Base-by-base conservation (phyloP, 2,113 vertebrate species). In the Tursiops truncatus region DNA sequence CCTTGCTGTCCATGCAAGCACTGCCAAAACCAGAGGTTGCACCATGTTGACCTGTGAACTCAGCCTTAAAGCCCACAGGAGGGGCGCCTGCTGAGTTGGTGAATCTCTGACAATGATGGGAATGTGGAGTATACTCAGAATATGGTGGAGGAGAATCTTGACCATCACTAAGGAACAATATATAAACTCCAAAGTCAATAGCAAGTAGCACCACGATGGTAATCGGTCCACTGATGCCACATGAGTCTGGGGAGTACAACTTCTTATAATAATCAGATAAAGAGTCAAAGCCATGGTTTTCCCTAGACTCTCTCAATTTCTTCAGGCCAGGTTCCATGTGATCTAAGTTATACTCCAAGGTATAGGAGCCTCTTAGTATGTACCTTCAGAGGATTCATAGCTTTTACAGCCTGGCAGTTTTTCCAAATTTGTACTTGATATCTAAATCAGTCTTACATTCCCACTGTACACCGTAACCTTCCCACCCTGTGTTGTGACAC, bases 381-480 rank as follows among this genome's bases (percentile, higher is more conserved):
- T 99, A 99, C 36, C 99, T 92, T 99, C 98, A 0, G 99, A 99
- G 71, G 99, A 99, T 86, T 98, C 99, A 1, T 99, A 99, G 65
- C 99, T 99, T 97, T 99, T 99, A 91, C 99, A 99, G 98, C 98
- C 99, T 89, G 99, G 99, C 98, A 0, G 99, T 97, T 79, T 89
- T 98, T 67, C 99, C 99, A 97, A 99, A 99, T 41, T 98, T 98
- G 96, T 99, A 99, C 0, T 96, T 36, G 1, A 98, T 98, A 91
- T 99, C 99, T 99, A 99, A 98, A 68, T 99, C 99, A 0, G 99
- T 99, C 98, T 99, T 99, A 97, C 99, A 99, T 96, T 99, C 99
- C 99, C 99, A 99, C 99, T 99, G 98, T n/a, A 99, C 99, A 31
- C 99, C 99, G 12, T 99, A 98, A 53, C 99, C 99, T 71, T 99